Base-by-base conservation (phyloP, 30 jellyfish, hydroid and myxozoan species). In the Hydra vulgaris region DNA sequence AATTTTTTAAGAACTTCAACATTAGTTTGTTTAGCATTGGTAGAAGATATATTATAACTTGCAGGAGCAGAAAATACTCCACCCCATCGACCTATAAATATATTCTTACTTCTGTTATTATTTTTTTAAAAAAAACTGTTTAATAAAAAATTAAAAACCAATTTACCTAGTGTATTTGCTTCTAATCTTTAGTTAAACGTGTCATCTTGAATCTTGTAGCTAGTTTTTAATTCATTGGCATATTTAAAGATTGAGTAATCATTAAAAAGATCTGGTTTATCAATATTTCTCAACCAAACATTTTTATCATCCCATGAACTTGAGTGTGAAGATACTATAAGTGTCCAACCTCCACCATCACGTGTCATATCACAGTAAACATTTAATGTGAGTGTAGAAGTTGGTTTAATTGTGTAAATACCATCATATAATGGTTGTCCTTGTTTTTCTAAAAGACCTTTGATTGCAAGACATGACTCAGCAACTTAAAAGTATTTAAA, bases 341-440 rank as follows among this genome's bases (percentile, higher is more conserved):
- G 87, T 0, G 98, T 92, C 98, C 98, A 92, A 24, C 98, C 98
- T 16, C 98, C 98, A 0, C 98, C 98, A 66, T 84, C 74, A 17
- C 95, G 78, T 25, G 95, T 83, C 98, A 92, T 92, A 72, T 92
- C 98, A 77, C 98, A 92, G 27, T 83, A 92, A 85, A 79, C 86
- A 21, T 71, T 77, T 84, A 90, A 78, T n/a, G 71, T 19, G 61
- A 40, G 61, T 8, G 85, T 89, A 21, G 74, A 82, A 1, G 69
- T 79, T 78, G 92, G 80, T 27, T 86, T 26, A 21, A 90, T 82
- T 17, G 75, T 68, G 74, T 90, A 90, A 20, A 85, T 85, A 70
- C 95, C 95, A 79, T 83, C 94, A 21, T 79, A 75, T 54, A 78
- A 55, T 0, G 85, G 88, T 61, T 23, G 24, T 0, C 87, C 91